Percentiles rank a stretch among this genome's conserved stretches.
Conservation (phyloP, 2,797 vertebrate genomes). For the Adrianichthys oophorus region DNA sequence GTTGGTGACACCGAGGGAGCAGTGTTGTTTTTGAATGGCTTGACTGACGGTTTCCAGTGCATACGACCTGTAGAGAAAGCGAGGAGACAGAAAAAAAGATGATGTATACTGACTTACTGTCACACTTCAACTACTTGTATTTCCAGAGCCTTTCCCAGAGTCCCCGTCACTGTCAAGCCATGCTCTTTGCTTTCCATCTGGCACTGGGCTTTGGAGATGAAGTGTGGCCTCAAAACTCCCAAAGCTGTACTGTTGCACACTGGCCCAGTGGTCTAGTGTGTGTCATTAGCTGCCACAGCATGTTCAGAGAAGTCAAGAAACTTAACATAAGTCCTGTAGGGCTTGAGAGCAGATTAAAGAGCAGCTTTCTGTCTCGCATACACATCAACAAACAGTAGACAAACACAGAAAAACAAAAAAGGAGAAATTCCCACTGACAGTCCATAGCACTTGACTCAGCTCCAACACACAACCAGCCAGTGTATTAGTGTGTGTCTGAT, state of each 20-base stretch:
- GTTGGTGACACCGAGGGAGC: constrained; percentile 74
- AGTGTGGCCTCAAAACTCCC: constrained; percentile 54
- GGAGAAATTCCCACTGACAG: constrained; percentile 45
- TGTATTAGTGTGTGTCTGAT: constrained; percentile 39
- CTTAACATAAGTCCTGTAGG: constrained; percentile 45
- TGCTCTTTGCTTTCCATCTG: constrained; percentile 31
- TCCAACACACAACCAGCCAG: constrained; percentile 70
- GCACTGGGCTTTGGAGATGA: constrained; percentile 51
- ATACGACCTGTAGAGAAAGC: constrained; percentile 74
- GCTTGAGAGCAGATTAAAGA: constrained; percentile 62
- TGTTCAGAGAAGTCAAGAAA: constrained; percentile 51
- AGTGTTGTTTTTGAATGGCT: constrained; percentile 74
- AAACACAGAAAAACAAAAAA: constrained; percentile 30
- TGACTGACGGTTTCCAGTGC: constrained; percentile 80
- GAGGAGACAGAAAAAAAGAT: background rate
- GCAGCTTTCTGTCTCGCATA: constrained; percentile 20
- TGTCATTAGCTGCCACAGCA: constrained; percentile 38
- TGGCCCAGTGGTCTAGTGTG: constrained; percentile 34
- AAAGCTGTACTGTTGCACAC: constrained; percentile 27
- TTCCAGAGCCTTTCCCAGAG: constrained; percentile 30
- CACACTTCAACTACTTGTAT: constrained; percentile 39
- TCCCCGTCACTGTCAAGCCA: constrained; percentile 41
- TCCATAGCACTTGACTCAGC: constrained; percentile 67
- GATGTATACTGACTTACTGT: constrained; percentile 27
- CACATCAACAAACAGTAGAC: background rate